Evolutionary conservation across 2,888 invertebrate genomes (phyloP).

Genomic region (Chrysopilus asiliformis): DNA sequence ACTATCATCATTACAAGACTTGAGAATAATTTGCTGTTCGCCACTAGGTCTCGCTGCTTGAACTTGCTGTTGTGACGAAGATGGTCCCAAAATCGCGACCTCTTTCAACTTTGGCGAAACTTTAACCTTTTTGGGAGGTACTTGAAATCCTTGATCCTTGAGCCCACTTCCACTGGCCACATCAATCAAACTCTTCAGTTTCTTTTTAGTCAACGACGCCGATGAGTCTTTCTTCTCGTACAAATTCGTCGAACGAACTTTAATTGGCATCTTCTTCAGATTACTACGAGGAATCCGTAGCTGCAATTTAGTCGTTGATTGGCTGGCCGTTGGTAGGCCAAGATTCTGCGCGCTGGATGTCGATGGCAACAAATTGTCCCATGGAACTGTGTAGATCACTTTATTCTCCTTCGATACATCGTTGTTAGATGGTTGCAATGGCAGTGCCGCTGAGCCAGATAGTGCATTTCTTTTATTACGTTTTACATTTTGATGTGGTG

Average conservation of each 20-base stretch:
- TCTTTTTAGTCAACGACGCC: conserved; percentile 10
- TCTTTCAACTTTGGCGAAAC: conserved; percentile 5
- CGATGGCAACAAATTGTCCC: conserved; percentile 9
- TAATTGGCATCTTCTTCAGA: conserved; percentile 7
- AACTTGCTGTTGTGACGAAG: not conserved
- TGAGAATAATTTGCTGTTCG: too few relatives aligned
- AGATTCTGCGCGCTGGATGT: conserved; percentile 5
- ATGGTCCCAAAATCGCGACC: not conserved
- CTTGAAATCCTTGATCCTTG: conserved; percentile 9
- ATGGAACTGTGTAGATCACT: conserved; percentile 7
- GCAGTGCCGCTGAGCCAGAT: conserved; percentile 9
- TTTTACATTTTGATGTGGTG: conserved; percentile 10
- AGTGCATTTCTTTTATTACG: conserved; percentile 11
- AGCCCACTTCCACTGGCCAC: conserved; percentile 3
- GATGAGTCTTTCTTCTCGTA: conserved; percentile 7
- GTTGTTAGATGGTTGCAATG: too few relatives aligned
- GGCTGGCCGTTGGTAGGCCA: conserved; percentile 2
- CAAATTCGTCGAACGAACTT: conserved; percentile 8
- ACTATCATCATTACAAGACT: too few relatives aligned
- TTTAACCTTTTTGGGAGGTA: conserved; percentile 11
- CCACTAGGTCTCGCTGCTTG: not conserved
- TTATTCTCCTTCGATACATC: conserved; percentile 14
- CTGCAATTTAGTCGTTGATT: not conserved
- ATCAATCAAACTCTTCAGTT: conserved; percentile 7
- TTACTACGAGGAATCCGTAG: conserved; percentile 1